Percentiles rank a stretch among this genome's conserved stretches.
phyloP scores from a whole-genome alignment of 2,888 invertebrate species.

The Nesidiocoris tenuis region DNA sequence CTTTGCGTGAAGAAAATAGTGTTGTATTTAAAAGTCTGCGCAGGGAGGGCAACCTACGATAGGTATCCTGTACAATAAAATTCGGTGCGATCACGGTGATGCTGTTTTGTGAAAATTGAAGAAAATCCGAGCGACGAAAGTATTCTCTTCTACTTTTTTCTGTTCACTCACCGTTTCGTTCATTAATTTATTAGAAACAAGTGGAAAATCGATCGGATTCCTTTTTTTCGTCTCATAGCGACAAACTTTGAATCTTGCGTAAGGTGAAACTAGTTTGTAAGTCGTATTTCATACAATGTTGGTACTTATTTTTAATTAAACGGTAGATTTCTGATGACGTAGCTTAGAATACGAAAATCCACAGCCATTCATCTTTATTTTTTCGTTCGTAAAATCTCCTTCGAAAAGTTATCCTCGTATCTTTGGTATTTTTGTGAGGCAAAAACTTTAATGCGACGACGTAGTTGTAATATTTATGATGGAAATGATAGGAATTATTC shows the following conservation, averaged over 20 bases:
- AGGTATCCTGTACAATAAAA: too few relatives aligned
- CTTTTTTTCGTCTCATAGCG: conserved; percentile 4
- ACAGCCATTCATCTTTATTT: background rate
- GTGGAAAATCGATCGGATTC: too few relatives aligned
- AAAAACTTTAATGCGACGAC: background rate
- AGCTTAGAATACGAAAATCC: background rate
- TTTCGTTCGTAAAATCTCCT: background rate
- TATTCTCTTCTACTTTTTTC: too few relatives aligned
- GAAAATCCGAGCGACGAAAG: too few relatives aligned
- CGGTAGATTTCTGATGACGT: background rate
- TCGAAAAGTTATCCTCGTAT: background rate
- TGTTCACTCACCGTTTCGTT: too few relatives aligned
- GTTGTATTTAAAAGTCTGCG: too few relatives aligned
- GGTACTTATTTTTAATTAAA: conserved; percentile 47
- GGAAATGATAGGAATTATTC: background rate
- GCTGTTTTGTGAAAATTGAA: too few relatives aligned
- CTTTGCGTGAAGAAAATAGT: too few relatives aligned
- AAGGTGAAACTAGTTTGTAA: conserved; percentile 41
- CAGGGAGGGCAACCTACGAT: too few relatives aligned
- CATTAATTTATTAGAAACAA: too few relatives aligned
- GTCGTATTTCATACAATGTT: conserved; percentile 43
- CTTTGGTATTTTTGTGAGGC: background rate
- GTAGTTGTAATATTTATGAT: background rate
- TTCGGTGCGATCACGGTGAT: too few relatives aligned
- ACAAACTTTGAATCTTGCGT: background rate